Percentiles rank a stretch among this genome's conserved stretches.
These are phyloP conservation scores for Lagria hirta DNA, from an alignment of 2,888 invertebrate genomes.

Conservation along the genomic window DNA sequence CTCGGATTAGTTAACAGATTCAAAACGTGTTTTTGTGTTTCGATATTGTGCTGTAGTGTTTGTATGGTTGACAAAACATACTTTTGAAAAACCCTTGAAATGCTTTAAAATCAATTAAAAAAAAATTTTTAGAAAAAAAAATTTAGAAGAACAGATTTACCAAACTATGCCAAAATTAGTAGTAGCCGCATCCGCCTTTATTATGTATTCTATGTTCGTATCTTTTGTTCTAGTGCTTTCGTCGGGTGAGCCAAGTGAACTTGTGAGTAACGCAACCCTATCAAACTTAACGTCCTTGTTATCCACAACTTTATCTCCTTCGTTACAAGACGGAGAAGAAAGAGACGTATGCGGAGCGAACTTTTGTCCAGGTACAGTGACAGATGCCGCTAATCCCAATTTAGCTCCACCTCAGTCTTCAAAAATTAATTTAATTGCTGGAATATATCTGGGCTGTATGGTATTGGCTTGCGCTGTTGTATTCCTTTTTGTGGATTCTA, in stretches of 20 bases:
- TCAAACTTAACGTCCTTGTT: constrained; percentile 38
- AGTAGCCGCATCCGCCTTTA: not conserved
- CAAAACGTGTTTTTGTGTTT: too few relatives aligned
- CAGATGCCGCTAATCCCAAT: constrained; percentile 63
- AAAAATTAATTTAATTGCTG: constrained; percentile 76
- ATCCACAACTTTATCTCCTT: constrained; percentile 32
- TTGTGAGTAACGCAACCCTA: constrained; percentile 28
- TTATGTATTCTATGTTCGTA: not conserved
- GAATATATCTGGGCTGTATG: constrained; percentile 82
- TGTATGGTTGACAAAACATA: too few relatives aligned
- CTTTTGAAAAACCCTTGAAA: too few relatives aligned
- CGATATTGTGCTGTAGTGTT: too few relatives aligned
- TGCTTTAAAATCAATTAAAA: too few relatives aligned
- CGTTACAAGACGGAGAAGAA: constrained; percentile 46
- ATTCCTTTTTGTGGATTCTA: constrained; percentile 76
- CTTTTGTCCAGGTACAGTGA: constrained; percentile 63
- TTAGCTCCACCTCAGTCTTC: constrained; percentile 69
- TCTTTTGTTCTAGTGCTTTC: constrained; percentile 31
- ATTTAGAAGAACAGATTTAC: too few relatives aligned
- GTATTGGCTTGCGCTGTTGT: constrained; percentile 72
- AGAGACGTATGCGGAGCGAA: constrained; percentile 71
- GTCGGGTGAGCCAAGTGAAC: not conserved
- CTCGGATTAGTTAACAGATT: too few relatives aligned
- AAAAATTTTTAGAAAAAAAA: too few relatives aligned
- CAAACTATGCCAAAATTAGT: too few relatives aligned